Evolutionary conservation across 2,888 invertebrate species (phyloP).

Genomic region (Apoda limacodes): DNA sequence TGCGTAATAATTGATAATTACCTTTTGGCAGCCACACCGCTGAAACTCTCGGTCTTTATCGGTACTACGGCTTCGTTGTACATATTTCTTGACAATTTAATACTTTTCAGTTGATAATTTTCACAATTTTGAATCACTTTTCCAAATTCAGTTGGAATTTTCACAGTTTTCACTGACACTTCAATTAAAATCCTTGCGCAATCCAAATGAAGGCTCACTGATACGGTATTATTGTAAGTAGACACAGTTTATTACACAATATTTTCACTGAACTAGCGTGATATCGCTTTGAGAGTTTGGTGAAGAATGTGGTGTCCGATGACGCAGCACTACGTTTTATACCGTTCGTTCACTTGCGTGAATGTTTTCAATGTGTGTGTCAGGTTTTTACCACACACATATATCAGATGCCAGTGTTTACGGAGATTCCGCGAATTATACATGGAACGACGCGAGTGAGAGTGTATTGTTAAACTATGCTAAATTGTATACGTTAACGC

Average conservation of each 20-base stretch:
- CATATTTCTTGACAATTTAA: slow-evolving; percentile 45
- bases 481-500: too few relatives aligned
- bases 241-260: slow-evolving; percentile 61
- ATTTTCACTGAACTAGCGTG: slow-evolving; percentile 35
- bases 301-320: slow-evolving; percentile 31
- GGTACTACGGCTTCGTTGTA: slow-evolving; percentile 57
- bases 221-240: slow-evolving; percentile 34
- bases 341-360: slow-evolving; percentile 30
- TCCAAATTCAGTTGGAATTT: slow-evolving; percentile 29
- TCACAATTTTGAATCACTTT: slow-evolving; percentile 33
- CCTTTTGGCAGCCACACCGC: slow-evolving; percentile 61
- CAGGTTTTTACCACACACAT: too few relatives aligned
- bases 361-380: slow-evolving; percentile 37
- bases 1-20: slow-evolving; percentile 27
- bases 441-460: slow-evolving; percentile 28
- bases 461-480: slow-evolving; percentile 17
- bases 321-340: slow-evolving; percentile 30
- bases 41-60: slow-evolving; percentile 58
- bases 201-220: slow-evolving; percentile 12
- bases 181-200: slow-evolving; percentile 25
- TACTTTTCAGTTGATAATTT: slow-evolving; percentile 40
- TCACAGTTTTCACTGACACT: slow-evolving; percentile 36
- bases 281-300: slow-evolving; percentile 27
- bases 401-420: slow-evolving; percentile 28
- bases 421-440: slow-evolving; percentile 49